phyloP scores from a whole-genome alignment of 2,888 invertebrate genomes.

The Metalampra italica region DNA sequence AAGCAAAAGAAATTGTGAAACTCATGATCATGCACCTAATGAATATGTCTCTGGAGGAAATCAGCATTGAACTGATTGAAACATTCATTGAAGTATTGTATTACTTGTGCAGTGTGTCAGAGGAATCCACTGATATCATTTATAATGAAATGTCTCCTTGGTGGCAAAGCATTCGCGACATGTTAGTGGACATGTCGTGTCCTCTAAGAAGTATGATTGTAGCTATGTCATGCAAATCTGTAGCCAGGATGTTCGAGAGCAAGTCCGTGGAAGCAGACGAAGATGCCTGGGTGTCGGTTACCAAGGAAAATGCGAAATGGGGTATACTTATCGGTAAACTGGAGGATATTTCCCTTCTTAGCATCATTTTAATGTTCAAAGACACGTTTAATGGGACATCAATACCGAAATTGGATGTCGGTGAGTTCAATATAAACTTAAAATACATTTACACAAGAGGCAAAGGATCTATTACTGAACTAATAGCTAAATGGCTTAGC shows the following conservation, averaged over 20 bases:
- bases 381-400: conserved; percentile 52
- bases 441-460: conserved; percentile 82
- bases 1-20: conserved; percentile 82
- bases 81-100: conserved; percentile 82
- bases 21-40: conserved; percentile 86
- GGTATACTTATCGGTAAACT: conserved; percentile 91
- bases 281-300: conserved; percentile 88
- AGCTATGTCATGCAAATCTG: conserved; percentile 89
- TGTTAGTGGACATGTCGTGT: conserved; percentile 84
- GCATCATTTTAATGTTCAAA: conserved; percentile 81
- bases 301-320: conserved; percentile 92
- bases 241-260: conserved; percentile 75
- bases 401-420: conserved; percentile 76
- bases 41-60: conserved; percentile 76
- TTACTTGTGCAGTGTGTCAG: conserved; percentile 81
- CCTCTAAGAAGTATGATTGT: conserved; percentile 89
- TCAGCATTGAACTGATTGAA: conserved; percentile 80
- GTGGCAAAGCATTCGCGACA: conserved; percentile 89
- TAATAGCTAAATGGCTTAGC: conserved; percentile 92
- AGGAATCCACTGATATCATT: conserved; percentile 79
- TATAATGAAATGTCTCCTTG: conserved; percentile 86
- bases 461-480: conserved; percentile 91
- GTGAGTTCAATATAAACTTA: conserved; percentile 80
- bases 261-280: conserved; percentile 72
- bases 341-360: conserved; percentile 91